These are phyloP conservation scores for Clusia tigrina DNA, from an alignment of 2,888 invertebrate genomes.

Conservation along the genomic window DNA sequence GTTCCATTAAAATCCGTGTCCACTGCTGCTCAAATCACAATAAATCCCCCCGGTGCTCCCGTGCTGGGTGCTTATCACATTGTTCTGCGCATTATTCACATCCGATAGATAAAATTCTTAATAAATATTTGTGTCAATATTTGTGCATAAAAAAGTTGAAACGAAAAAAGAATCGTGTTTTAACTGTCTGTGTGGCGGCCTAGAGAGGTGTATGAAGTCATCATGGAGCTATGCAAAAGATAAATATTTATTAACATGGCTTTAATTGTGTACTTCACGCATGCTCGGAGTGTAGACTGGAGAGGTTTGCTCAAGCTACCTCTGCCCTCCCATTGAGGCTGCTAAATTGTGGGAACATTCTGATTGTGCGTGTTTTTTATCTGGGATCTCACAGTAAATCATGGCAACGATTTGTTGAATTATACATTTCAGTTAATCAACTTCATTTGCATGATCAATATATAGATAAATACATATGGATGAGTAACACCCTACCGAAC, in stretches of 20 bases:
- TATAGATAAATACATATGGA: too few species aligned
- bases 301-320: background rate
- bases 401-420: background rate
- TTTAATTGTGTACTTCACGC: background rate
- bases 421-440: background rate
- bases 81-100: background rate
- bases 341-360: background rate
- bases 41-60: too few species aligned
- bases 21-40: too few species aligned
- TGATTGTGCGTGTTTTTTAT: background rate
- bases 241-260: background rate
- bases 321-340: background rate
- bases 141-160: background rate
- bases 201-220: background rate
- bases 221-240: background rate
- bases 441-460: slow-evolving; percentile 3
- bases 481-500: too few species aligned
- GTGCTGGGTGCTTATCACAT: too few species aligned
- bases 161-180: background rate
- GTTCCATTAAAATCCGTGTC: too few species aligned
- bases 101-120: too few species aligned
- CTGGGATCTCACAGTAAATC: slow-evolving; percentile 4
- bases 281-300: background rate
- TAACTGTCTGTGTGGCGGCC: background rate
- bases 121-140: background rate